A percentile compares a stretch with the other conserved stretches of the same genome.
These are phyloP conservation scores for Schlechtendalia chinensis DNA, from an alignment of 1,140 invertebrate species.

Conservation along the genomic window DNA sequence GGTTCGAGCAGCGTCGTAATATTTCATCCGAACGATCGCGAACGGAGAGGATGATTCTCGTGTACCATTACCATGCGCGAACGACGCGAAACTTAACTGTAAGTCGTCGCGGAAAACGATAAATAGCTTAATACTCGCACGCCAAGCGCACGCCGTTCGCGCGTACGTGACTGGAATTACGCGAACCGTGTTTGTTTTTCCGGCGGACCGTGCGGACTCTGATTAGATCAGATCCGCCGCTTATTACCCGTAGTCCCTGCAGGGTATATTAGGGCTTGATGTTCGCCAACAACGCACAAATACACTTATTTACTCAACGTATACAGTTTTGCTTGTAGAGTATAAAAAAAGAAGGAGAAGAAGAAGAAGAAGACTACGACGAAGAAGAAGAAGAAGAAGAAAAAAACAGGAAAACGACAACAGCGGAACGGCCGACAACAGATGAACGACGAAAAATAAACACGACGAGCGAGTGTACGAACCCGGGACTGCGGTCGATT, in stretches of 20 bases:
- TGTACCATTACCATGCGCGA: slow-evolving; percentile 19
- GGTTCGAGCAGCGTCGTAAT: not conserved
- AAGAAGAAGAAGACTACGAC: too few relatives aligned
- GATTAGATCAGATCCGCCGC: slow-evolving; percentile 48
- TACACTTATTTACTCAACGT: slow-evolving; percentile 2
- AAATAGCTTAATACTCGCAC: slow-evolving; percentile 42
- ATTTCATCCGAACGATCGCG: slow-evolving; percentile 32
- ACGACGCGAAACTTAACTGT: slow-evolving; percentile 32
- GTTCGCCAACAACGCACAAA: slow-evolving; percentile 40
- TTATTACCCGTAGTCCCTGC: slow-evolving; percentile 36
- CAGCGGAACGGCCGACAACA: too few relatives aligned
- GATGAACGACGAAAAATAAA: too few relatives aligned
- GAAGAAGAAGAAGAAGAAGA: not conserved
- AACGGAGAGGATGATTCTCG: slow-evolving; percentile 11
- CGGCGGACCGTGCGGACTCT: slow-evolving; percentile 39
- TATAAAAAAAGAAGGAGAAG: not conserved
- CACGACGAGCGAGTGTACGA: too few relatives aligned
- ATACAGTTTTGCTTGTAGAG: not conserved
- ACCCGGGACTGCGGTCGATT: too few relatives aligned
- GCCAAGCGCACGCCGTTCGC: not conserved
- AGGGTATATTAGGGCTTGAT: slow-evolving; percentile 38
- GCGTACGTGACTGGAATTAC: slow-evolving; percentile 32
- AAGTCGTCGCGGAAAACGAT: slow-evolving; percentile 44
- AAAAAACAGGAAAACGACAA: too few relatives aligned
- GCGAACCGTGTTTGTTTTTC: slow-evolving; percentile 38